Base-by-base conservation (phyloP, 2,888 invertebrate genomes). In the Fissipunctia ypsillon region DNA sequence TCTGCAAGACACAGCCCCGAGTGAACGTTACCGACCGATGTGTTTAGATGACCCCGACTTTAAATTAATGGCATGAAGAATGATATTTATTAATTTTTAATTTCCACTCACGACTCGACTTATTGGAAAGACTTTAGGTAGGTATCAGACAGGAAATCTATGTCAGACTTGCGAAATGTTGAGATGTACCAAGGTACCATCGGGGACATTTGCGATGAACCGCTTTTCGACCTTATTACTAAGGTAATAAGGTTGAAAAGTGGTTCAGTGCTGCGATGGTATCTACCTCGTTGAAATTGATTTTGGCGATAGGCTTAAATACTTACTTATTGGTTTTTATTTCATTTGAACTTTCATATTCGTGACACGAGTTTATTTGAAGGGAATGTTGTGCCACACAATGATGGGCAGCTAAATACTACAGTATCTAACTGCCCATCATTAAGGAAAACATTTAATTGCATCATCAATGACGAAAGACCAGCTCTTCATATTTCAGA, bases 1-100 rank as follows among this genome's bases (percentile, higher is more conserved):
- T n/a, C 38, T 9, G 25, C 60, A 0, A 6, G 2, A 80, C 84
- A 25, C 7, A 2, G 1, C n/a, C 73, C 60, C n/a, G 7, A 77
- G 70, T 56, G 61, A 78, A 83, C 80, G 78, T 78, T 75, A 84
- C 74, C 71, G 72, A 80, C 76, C 80, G 75, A 84, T 76, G 88
- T 81, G 61, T 84, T 81, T 80, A 78, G 84, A 79, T 76, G 75
- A 80, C 84, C 77, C 75, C 52, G 66, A 71, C 80, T 86, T 81
- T 73, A 87, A 87, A 90, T 90, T 85, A 87, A 90, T 89, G 83
- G 70, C 78, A 80, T 74, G 81, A 79, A 84, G 84, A 89, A 88
- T 89, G 83, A 87, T 88, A 87, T 85, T 88, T 88, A 89, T 88
- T 88, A 84, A 84, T 88, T 84, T 87, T 87, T 87, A 87, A 89